These are phyloP conservation scores for Chloroclysta siterata DNA, from an alignment of 2,888 invertebrate genomes.

Conservation along the genomic window DNA sequence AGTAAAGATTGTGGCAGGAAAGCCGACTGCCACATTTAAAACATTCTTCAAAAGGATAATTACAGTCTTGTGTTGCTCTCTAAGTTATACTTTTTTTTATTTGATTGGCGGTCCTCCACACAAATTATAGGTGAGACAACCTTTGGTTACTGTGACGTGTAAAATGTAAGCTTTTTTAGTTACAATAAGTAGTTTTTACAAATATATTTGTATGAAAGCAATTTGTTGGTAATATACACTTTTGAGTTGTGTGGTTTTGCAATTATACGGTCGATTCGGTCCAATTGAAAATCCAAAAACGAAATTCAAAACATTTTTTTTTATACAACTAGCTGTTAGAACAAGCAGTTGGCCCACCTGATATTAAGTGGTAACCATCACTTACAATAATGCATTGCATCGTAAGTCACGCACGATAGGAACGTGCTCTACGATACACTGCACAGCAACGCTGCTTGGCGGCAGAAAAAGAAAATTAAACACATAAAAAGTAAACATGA, in stretches of 20 bases:
- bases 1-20: constrained; percentile 46
- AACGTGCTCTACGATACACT: too few relatives aligned
- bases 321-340: too few relatives aligned
- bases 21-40: constrained; percentile 57
- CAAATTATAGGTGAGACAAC: constrained; percentile 62
- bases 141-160: constrained; percentile 45
- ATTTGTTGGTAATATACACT: background rate
- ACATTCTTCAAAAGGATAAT: constrained; percentile 63
- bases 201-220: constrained; percentile 1
- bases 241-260: constrained; percentile 17
- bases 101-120: constrained; percentile 64
- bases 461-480: too few relatives aligned
- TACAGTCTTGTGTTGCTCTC: constrained; percentile 53
- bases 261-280: background rate
- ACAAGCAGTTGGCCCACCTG: too few relatives aligned
- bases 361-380: too few relatives aligned
- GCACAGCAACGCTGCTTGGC: too few relatives aligned
- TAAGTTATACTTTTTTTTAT: constrained; percentile 58
- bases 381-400: too few relatives aligned
- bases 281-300: too few relatives aligned
- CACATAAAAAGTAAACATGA: too few relatives aligned
- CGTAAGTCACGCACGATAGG: too few relatives aligned
- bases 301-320: background rate
- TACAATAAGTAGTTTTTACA: constrained; percentile 11
- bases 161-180: constrained; percentile 36